A percentile compares a stretch with the other conserved stretches of the same genome.
Conservation (phyloP, 2,888 invertebrate species). For the Geotrupes spiniger region DNA sequence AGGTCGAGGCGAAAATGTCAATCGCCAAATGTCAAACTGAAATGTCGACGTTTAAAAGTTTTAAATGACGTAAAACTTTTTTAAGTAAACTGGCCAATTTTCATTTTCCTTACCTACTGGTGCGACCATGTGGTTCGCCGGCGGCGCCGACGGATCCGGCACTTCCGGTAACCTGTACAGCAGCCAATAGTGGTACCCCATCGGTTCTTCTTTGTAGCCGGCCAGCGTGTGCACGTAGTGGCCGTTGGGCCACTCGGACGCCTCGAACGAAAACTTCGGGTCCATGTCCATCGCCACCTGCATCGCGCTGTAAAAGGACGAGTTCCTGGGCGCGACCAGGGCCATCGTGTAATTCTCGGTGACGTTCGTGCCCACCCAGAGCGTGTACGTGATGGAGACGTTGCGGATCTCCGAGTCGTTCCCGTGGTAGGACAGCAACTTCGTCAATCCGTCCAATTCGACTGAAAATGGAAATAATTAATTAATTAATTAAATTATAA, state of each 20-base stretch:
- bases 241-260: slow-evolving; percentile 89
- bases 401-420: slow-evolving; percentile 64
- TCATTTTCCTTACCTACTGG: slow-evolving; percentile 75
- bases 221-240: slow-evolving; percentile 87
- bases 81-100: no score
- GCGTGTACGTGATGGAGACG: slow-evolving; percentile 77
- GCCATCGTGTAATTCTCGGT: slow-evolving; percentile 77
- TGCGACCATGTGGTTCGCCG: slow-evolving; percentile 83
- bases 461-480: slow-evolving; percentile 36
- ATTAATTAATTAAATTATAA: background rate
- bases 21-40: background rate
- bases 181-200: slow-evolving; percentile 88
- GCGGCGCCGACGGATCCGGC: slow-evolving; percentile 77
- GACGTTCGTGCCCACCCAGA: slow-evolving; percentile 86
- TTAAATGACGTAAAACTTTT: no score
- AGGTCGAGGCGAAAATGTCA: background rate
- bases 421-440: slow-evolving; percentile 46
- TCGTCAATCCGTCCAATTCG: slow-evolving; percentile 46
- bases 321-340: slow-evolving; percentile 70
- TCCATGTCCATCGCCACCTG: slow-evolving; percentile 80
- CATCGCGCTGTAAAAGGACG: slow-evolving; percentile 64
- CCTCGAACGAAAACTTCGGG: slow-evolving; percentile 58
- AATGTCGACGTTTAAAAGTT: no score
- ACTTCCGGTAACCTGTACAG: slow-evolving; percentile 77
- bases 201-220: slow-evolving; percentile 74